Conservation (phyloP, 2,888 invertebrate species). For the Sinohyriopsis cumingii region DNA sequence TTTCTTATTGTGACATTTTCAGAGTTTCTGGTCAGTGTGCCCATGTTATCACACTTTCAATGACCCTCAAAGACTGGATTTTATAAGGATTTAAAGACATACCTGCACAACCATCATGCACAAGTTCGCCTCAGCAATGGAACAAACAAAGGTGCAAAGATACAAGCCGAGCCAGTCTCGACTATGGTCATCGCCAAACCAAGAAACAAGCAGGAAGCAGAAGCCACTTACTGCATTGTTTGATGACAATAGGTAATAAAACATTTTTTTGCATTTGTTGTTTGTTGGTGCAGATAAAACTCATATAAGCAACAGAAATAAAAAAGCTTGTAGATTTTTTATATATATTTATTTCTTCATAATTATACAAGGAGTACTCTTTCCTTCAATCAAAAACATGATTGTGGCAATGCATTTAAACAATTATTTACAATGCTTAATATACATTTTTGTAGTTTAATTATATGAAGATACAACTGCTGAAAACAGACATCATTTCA, state of each 20-base stretch:
- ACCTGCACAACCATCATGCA: slow-evolving; percentile 10
- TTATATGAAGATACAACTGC: too few relatives aligned
- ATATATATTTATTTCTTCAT: too few relatives aligned
- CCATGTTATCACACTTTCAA: slow-evolving; percentile 13
- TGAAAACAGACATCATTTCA: too few relatives aligned
- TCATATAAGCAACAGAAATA: too few relatives aligned
- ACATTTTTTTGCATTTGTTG: background rate
- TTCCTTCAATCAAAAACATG: too few relatives aligned
- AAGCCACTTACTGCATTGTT: slow-evolving; percentile 13
- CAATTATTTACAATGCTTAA: too few relatives aligned
- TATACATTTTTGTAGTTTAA: too few relatives aligned
- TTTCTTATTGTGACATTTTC: too few relatives aligned
- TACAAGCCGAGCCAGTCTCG: slow-evolving; percentile 17
- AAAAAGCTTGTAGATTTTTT: too few relatives aligned
- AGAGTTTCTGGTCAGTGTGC: slow-evolving; percentile 10
- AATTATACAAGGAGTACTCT: too few relatives aligned
- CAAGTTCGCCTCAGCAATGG: slow-evolving; percentile 18
- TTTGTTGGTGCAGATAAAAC: too few relatives aligned
- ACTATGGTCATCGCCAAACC: slow-evolving; percentile 12
- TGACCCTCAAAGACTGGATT: slow-evolving; percentile 13
- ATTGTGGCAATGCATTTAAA: too few relatives aligned
- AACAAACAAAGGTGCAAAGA: slow-evolving; percentile 3
- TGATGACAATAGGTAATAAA: slow-evolving; percentile 14
- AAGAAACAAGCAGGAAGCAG: slow-evolving; percentile 10
- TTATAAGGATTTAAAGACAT: slow-evolving; percentile 4